A percentile compares a stretch with the other conserved stretches of the same genome.
phyloP scores from a whole-genome alignment of 2,888 invertebrate genomes.

The Tenthredo notha region DNA sequence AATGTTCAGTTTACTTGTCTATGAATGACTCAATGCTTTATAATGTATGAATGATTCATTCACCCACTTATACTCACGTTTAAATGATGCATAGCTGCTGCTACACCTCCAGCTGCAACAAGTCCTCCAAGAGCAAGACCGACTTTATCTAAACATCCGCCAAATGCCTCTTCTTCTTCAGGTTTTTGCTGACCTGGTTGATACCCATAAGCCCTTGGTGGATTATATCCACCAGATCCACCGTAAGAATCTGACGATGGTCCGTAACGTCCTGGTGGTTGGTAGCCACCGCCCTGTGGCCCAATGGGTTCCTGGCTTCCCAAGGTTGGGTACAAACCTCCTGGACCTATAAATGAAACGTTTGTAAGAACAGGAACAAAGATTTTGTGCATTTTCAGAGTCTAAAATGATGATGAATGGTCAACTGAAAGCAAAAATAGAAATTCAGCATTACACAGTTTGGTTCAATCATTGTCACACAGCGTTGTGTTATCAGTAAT shows the following conservation, averaged over 20 bases:
- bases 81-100: constrained; percentile 73
- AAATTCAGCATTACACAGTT: not conserved
- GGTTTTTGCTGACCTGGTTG: constrained; percentile 68
- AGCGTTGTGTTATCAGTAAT: not conserved
- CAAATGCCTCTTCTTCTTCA: constrained; percentile 70
- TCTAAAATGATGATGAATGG: not conserved
- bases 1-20: not conserved
- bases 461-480: not conserved
- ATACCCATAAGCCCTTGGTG: constrained; percentile 65
- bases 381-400: not conserved
- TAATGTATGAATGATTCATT: not conserved
- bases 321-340: constrained; percentile 73
- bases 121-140: constrained; percentile 74
- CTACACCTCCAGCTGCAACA: constrained; percentile 75
- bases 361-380: not conserved
- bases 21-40: not conserved
- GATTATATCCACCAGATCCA: constrained; percentile 61
- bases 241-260: constrained; percentile 65
- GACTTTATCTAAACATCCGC: constrained; percentile 73
- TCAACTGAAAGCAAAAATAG: not conserved
- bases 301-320: constrained; percentile 62
- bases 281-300: constrained; percentile 56
- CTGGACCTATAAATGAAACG: constrained; percentile 66
- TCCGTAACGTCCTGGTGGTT: constrained; percentile 64
- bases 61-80: constrained; percentile 65